Evolutionary conservation across 2,888 invertebrate species (phyloP), one percentile per base, ranked within the genome.

Genomic region (Drosophila kanekoi): DNA sequence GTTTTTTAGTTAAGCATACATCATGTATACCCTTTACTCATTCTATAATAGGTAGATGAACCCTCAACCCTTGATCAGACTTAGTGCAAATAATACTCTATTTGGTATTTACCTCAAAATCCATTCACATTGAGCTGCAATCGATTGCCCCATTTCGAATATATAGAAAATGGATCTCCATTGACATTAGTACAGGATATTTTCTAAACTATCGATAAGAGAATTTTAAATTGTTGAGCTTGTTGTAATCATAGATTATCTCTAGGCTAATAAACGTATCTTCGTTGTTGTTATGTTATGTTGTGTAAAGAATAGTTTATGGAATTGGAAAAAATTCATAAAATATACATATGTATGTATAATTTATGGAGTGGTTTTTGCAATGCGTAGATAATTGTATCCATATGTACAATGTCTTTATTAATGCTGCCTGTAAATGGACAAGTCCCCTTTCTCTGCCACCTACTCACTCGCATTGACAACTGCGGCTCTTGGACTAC

Each of bases 381-480:
- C 33, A 16, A 13, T 54, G 20, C 11, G 20, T 16, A 8, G 11
- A 23, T n/a, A 23, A 10, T 10, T 37, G 10, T 37, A 9, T 35
- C n/a, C 10, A 16, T 37, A 4, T 20, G 9, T 14, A 13, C 33
- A 3, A 32, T 20, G n/a, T 2, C 6, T 16, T 23, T 43, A 18
- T 16, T 33, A 33, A 14, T 33, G 58, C 16, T 23, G 32, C 10
- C 4, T 40, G 45, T 44, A 35, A 52, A 40, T 52, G 61, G 51
- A 47, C 43, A 35, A 60, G 41, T 41, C 10, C 33, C 16, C 11
- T 9, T 58, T 14, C 43, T 53, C 35, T 41, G 20, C 32, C 54
- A 70, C 53, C 62, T 45, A 54, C 49, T 33, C 54, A 54, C 49
- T 33, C 54, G 43, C 54, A 33, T 0, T 53, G 41, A 10, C 23